phyloP scores from a whole-genome alignment of 2,113 vertebrate species.

The Canis aureus region DNA sequence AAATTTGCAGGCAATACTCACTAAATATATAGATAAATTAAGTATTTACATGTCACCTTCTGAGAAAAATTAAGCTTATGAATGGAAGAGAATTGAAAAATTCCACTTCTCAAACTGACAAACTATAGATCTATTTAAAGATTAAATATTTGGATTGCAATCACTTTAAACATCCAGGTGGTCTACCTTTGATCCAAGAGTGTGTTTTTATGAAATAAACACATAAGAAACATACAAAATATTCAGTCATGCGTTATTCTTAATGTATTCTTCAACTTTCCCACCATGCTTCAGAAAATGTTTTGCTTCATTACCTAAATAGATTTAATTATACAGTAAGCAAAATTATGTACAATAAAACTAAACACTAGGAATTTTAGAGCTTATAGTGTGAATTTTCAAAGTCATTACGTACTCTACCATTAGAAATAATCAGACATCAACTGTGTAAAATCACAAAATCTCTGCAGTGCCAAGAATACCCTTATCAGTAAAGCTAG shows the following conservation, averaged over 20 bases:
- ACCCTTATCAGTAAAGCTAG: slow-evolving; percentile 34
- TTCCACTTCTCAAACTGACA: not conserved
- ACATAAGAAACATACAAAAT: slow-evolving; percentile 42
- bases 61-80: not conserved
- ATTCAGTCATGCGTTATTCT: slow-evolving; percentile 48
- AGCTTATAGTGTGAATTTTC: slow-evolving; percentile 59
- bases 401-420: slow-evolving; percentile 67
- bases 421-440: slow-evolving; percentile 72
- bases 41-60: not conserved
- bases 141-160: not conserved
- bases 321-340: slow-evolving; percentile 75
- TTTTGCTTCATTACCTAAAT: slow-evolving; percentile 75
- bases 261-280: slow-evolving; percentile 63
- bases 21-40: not conserved
- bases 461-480: not conserved
- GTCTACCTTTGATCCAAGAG: not conserved
- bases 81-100: not conserved
- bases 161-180: not conserved
- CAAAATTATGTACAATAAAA: slow-evolving; percentile 74
- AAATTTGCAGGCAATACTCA: not conserved
- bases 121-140: not conserved
- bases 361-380: slow-evolving; percentile 65
- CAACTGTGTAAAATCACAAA: slow-evolving; percentile 44
- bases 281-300: slow-evolving; percentile 62
- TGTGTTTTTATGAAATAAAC: slow-evolving; percentile 48